Conservation (phyloP, 2,113 vertebrate species). For the Hylia prasina region DNA sequence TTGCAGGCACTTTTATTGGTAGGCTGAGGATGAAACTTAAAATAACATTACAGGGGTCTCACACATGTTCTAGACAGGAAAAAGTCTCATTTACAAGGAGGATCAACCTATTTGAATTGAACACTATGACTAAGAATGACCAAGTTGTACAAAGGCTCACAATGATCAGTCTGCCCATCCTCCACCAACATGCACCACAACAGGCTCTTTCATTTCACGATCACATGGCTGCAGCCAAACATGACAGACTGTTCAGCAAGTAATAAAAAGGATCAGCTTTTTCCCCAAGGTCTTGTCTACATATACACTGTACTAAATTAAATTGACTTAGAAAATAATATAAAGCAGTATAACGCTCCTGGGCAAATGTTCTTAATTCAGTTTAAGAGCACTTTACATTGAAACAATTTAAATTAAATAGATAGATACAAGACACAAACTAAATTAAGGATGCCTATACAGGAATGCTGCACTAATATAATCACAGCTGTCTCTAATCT, state of each 20-base stretch:
- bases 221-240: constrained; percentile 34
- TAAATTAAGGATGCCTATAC: constrained; percentile 40
- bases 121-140: not conserved
- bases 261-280: constrained; percentile 55
- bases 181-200: constrained; percentile 12
- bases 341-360: not conserved
- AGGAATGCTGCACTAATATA: constrained; percentile 33
- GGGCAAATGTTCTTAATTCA: constrained; percentile 40
- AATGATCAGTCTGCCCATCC: not conserved
- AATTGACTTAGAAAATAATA: constrained; percentile 27
- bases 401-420: constrained; percentile 39
- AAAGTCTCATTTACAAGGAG: not conserved
- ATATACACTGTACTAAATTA: constrained; percentile 25
- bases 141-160: not conserved
- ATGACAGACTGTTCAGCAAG: constrained; percentile 25
- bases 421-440: constrained; percentile 19
- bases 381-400: constrained; percentile 38
- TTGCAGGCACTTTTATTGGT: not conserved
- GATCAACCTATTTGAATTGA: not conserved
- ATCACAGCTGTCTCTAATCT: constrained; percentile 47
- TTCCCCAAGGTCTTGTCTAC: constrained; percentile 47
- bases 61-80: not conserved
- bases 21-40: not conserved
- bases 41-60: not conserved
- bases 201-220: constrained; percentile 1